Conservation (phyloP, 2,888 invertebrate species). For the Yponomeuta malinellus region DNA sequence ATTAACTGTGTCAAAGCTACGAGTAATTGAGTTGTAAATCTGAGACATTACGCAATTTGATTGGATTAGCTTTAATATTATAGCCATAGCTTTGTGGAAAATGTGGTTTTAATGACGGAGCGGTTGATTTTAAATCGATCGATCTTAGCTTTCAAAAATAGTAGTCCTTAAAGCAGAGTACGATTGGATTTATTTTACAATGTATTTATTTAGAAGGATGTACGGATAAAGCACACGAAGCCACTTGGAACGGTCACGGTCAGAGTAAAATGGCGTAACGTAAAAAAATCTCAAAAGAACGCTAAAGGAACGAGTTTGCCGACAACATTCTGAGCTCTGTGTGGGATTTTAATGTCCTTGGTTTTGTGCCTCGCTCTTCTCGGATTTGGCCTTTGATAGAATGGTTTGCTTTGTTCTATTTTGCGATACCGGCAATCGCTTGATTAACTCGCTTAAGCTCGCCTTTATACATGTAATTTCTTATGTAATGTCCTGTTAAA, state of each 20-base stretch:
- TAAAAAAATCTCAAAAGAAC: slow-evolving; percentile 7
- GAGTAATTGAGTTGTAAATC: neutral
- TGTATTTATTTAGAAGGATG: slow-evolving; percentile 11
- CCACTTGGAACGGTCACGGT: slow-evolving; percentile 16
- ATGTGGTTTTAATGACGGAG: neutral
- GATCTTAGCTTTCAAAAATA: neutral
- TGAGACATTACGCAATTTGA: neutral
- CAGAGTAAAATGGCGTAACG: slow-evolving; percentile 10
- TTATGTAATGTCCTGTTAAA: too few relatives aligned
- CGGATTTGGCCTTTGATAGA: neutral
- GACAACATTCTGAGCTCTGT: slow-evolving; percentile 3
- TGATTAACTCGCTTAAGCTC: too few relatives aligned
- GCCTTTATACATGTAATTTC: too few relatives aligned
- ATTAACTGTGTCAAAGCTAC: neutral
- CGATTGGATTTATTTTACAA: neutral
- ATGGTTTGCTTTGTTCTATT: slow-evolving; percentile 1
- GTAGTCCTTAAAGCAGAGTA: neutral
- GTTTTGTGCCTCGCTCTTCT: neutral
- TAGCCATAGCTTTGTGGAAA: too few relatives aligned
- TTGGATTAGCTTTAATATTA: neutral
- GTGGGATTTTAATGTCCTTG: slow-evolving; percentile 7
- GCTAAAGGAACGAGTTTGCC: slow-evolving; percentile 5
- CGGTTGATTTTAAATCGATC: neutral
- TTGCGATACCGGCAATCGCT: neutral
- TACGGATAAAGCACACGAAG: slow-evolving; percentile 13